A percentile compares a stretch with the other conserved stretches of the same genome.
Conservation (phyloP, 2,797 vertebrate species). For the Silurus aristotelis region DNA sequence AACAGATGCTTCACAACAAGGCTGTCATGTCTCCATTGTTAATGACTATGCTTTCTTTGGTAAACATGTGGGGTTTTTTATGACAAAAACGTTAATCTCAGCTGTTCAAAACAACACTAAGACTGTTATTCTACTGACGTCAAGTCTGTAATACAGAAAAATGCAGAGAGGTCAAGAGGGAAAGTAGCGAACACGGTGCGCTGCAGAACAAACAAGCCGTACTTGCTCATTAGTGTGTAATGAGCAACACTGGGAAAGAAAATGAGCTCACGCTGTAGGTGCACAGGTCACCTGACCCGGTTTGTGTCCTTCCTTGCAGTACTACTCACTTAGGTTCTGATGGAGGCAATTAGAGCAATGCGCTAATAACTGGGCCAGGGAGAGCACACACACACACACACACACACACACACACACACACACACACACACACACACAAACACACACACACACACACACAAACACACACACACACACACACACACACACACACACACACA, state of each 20-base stretch:
- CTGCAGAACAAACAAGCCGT: neutral
- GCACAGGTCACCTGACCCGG: slow-evolving; percentile 71
- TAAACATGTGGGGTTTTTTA: neutral
- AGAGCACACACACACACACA: slow-evolving; percentile 63
- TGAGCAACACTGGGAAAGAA: slow-evolving; percentile 74
- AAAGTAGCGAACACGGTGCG: slow-evolving; percentile 25
- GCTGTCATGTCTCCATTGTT: neutral
- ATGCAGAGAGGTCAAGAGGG: slow-evolving; percentile 55
- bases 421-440: neutral
- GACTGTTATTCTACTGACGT: slow-evolving; percentile 43
- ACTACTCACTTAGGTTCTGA: slow-evolving; percentile 69
- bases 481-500: neutral
- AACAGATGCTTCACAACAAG: neutral
- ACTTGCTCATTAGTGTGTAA: slow-evolving; percentile 70
- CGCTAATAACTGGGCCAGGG: slow-evolving; percentile 70
- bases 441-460: no score
- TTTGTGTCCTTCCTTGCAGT: slow-evolving; percentile 66
- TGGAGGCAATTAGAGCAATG: slow-evolving; percentile 70
- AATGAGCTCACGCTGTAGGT: slow-evolving; percentile 67
- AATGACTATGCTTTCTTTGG: neutral
- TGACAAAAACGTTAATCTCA: neutral
- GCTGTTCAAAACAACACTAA: slow-evolving; percentile 10
- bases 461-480: slow-evolving; percentile 53
- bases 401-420: slow-evolving; percentile 13
- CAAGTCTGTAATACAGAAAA: slow-evolving; percentile 22